Percentiles rank a stretch among this genome's conserved stretches.
phyloP scores from a whole-genome alignment of 2,797 vertebrate species.

The Lemur catta region DNA sequence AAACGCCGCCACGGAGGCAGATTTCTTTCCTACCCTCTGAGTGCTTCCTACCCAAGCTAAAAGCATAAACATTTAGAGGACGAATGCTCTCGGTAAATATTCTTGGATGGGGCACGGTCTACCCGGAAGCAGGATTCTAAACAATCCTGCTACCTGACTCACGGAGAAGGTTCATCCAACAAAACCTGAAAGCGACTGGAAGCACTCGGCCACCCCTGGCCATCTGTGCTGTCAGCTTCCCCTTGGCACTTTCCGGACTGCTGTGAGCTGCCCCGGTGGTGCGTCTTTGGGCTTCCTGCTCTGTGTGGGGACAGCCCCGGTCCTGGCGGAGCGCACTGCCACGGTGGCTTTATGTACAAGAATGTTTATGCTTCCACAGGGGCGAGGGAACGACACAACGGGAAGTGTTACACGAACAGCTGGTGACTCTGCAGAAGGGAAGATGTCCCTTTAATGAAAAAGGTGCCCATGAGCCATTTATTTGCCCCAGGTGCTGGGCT shows the following conservation, averaged over 20 bases:
- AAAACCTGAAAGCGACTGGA: neutral
- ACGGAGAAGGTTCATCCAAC: neutral
- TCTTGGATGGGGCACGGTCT: neutral
- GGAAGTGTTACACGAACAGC: constrained; percentile 24
- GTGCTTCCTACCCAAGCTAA: neutral
- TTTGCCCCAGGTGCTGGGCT: neutral
- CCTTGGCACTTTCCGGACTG: neutral
- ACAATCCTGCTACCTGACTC: constrained; percentile 12
- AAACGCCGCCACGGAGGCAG: neutral
- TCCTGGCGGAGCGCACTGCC: neutral
- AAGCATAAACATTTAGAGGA: constrained; percentile 55
- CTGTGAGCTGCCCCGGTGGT: neutral
- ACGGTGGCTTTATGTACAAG: neutral
- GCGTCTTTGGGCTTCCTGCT: neutral
- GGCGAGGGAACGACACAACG: neutral
- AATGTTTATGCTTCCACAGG: constrained; percentile 22
- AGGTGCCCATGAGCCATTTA: neutral
- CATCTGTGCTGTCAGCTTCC: neutral
- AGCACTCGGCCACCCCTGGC: neutral
- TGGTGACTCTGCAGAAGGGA: neutral
- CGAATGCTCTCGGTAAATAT: neutral
- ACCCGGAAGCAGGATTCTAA: neutral
- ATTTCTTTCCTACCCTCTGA: neutral
- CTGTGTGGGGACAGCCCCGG: neutral
- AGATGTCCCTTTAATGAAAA: constrained; percentile 36